phyloP scores from a whole-genome alignment of 2,113 vertebrate species.

The Scopus umbretta region DNA sequence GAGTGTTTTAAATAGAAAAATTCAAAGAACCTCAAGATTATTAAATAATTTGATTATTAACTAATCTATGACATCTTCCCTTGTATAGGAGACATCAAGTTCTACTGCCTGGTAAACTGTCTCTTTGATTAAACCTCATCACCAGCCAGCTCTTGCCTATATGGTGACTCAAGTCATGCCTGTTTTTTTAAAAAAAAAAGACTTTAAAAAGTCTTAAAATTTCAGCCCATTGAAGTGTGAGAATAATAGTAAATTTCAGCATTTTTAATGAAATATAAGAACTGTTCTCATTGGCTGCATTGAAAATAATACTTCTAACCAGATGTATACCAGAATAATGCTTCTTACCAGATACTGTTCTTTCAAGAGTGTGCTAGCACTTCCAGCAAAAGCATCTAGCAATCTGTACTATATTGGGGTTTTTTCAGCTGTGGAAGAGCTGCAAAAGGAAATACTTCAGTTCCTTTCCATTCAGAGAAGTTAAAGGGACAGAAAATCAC shows the following conservation, averaged over 20 bases:
- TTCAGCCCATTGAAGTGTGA: neutral
- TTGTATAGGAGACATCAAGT: neutral
- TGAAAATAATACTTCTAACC: neutral
- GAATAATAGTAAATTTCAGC: neutral
- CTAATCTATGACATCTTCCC: neutral
- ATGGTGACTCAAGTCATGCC: neutral
- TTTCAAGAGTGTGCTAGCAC: neutral
- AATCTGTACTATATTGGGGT: accelerated
- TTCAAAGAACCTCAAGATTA: neutral
- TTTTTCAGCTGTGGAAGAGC: neutral
- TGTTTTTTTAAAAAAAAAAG: neutral
- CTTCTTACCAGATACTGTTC: neutral
- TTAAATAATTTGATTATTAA: neutral
- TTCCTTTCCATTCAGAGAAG: neutral
- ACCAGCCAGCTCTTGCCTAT: neutral
- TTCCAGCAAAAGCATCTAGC: neutral
- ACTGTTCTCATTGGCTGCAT: neutral
- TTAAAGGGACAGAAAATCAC: neutral
- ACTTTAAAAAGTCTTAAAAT: neutral
- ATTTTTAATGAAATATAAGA: neutral
- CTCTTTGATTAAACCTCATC: neutral
- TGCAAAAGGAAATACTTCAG: neutral
- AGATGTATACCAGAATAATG: neutral
- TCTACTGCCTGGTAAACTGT: neutral
- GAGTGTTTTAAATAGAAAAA: neutral